Conservation (phyloP, 1,140 invertebrate species). For the Leptinotarsa defecta region DNA sequence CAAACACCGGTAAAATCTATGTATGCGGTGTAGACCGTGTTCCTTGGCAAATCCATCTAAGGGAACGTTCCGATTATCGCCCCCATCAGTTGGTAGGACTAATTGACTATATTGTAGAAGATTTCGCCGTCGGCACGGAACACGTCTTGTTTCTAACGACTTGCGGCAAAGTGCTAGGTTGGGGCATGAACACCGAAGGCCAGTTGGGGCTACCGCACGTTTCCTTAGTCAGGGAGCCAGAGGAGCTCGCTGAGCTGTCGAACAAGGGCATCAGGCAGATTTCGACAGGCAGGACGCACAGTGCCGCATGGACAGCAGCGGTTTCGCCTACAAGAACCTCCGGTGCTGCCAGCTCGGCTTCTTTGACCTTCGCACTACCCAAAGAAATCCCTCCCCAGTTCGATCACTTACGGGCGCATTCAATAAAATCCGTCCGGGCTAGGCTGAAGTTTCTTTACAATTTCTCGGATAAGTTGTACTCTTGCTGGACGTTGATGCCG, state of each 20-base stretch:
- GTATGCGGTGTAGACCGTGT: constrained; percentile 68
- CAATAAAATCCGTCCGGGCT: constrained; percentile 61
- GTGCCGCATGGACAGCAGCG: constrained; percentile 68
- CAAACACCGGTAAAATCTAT: constrained; percentile 64
- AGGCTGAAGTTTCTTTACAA: constrained; percentile 65
- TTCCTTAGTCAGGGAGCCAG: constrained; percentile 62
- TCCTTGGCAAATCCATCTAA: constrained; percentile 62
- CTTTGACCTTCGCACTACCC: constrained; percentile 62
- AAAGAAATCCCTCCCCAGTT: constrained; percentile 64
- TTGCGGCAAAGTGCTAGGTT: constrained; percentile 66
- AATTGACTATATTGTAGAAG: constrained; percentile 61
- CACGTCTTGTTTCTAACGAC: constrained; percentile 66
- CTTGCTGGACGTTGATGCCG: constrained; percentile 67
- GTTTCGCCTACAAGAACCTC: constrained; percentile 58
- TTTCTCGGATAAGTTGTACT: constrained; percentile 69
- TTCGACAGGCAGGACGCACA: constrained; percentile 67
- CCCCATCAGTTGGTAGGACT: constrained; percentile 58
- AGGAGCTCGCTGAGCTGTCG: constrained; percentile 61
- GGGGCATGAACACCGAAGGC: constrained; percentile 70
- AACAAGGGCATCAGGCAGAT: constrained; percentile 65
- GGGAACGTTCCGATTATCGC: constrained; percentile 49
- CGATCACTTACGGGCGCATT: constrained; percentile 59
- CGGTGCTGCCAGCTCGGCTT: constrained; percentile 46
- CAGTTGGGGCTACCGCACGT: constrained; percentile 67
- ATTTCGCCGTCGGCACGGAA: constrained; percentile 68